Conservation (phyloP, 2,797 vertebrate species). For the Onychomys torridus region DNA sequence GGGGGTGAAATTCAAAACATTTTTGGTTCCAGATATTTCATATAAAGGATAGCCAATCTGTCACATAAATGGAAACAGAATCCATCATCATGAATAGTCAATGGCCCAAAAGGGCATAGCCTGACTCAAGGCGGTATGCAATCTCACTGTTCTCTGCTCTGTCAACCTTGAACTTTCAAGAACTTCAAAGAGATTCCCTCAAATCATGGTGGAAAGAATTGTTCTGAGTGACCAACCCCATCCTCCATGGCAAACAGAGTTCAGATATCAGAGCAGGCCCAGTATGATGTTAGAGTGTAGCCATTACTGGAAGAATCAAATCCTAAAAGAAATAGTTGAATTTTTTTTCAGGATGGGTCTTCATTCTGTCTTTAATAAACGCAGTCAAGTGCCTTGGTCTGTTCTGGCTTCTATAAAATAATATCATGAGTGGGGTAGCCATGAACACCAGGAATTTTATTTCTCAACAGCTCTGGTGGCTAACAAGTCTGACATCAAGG, state of each 20-base stretch:
- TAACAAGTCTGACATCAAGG: background rate
- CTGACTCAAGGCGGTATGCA: background rate
- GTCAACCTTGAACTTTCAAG: background rate
- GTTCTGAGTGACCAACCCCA: background rate
- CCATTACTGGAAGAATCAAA: background rate
- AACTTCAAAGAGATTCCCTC: background rate
- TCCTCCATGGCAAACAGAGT: background rate
- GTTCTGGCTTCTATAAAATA: background rate
- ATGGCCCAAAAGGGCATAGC: background rate
- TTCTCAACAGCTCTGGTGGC: background rate
- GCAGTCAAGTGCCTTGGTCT: background rate
- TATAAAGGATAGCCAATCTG: background rate
- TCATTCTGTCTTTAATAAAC: conserved; percentile 8
- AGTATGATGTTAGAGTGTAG: background rate
- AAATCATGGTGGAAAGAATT: background rate
- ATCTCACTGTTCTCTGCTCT: background rate
- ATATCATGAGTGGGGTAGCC: background rate
- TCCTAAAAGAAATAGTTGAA: background rate
- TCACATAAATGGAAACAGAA: background rate
- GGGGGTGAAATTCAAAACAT: background rate
- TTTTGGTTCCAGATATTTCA: background rate
- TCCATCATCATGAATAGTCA: background rate
- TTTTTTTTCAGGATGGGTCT: background rate
- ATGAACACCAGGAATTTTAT: background rate
- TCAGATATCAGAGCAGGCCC: background rate